Evolutionary conservation across 2,113 vertebrate genomes (phyloP).

Genomic region (Leptodactylus fuscus): DNA sequence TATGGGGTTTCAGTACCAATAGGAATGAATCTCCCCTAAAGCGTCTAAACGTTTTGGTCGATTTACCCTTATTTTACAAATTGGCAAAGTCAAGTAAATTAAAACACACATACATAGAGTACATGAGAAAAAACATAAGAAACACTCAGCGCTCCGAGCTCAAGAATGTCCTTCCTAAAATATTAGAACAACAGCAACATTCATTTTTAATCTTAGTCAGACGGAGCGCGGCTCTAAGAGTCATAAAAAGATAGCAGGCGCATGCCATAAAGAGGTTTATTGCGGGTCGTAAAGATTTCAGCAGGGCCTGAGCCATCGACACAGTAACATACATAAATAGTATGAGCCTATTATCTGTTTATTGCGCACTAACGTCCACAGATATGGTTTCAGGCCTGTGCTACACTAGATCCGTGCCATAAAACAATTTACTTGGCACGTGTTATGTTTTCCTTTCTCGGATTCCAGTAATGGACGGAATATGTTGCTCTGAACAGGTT

Average conservation of each 20-base stretch:
- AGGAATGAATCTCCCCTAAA: too few species aligned
- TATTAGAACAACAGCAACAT: slow-evolving; percentile 31
- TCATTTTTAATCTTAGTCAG: slow-evolving; percentile 66
- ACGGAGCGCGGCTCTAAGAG: slow-evolving; percentile 66
- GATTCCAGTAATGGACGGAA: slow-evolving; percentile 14
- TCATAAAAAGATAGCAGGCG: slow-evolving; percentile 49
- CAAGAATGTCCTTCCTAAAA: slow-evolving; percentile 7
- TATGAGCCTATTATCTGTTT: slow-evolving; percentile 53
- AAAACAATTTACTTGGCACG: slow-evolving; percentile 38
- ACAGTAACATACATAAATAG: slow-evolving; percentile 48
- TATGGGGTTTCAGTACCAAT: too few species aligned
- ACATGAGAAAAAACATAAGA: neutral
- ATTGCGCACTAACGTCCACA: slow-evolving; percentile 13
- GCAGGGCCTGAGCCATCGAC: slow-evolving; percentile 23
- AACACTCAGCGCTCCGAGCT: neutral
- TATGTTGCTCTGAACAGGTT: neutral
- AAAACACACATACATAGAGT: neutral
- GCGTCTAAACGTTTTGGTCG: neutral
- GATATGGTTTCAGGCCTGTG: slow-evolving; percentile 36
- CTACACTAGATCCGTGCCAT: slow-evolving; percentile 42
- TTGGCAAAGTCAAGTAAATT: neutral
- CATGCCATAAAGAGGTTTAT: slow-evolving; percentile 49
- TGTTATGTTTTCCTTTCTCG: slow-evolving; percentile 13
- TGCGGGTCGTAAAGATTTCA: slow-evolving; percentile 47
- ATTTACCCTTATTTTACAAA: neutral